Evolutionary conservation across 2,888 invertebrate species (phyloP).

Genomic region (Drosophila glabriapex): DNA sequence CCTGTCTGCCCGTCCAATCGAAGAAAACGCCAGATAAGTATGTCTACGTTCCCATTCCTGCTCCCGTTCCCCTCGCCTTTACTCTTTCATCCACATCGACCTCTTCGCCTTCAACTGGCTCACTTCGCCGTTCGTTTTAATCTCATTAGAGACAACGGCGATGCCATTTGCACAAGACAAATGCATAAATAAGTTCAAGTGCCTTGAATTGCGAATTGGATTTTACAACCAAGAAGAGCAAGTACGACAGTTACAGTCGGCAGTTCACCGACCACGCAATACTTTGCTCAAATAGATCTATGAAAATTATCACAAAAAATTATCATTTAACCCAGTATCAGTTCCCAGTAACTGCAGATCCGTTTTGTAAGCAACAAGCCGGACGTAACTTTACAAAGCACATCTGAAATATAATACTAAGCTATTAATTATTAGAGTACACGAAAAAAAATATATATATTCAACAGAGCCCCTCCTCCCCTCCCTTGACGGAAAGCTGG

Average conservation of each 20-base stretch:
- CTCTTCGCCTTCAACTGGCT: neutral
- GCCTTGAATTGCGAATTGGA: slow-evolving; percentile 73
- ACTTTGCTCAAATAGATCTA: neutral
- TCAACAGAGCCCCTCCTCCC: neutral
- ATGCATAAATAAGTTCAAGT: slow-evolving; percentile 78
- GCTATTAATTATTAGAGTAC: neutral
- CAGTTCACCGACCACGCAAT: neutral
- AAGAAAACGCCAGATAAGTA: slow-evolving; percentile 52
- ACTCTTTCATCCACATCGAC: neutral
- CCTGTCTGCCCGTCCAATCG: slow-evolving; percentile 25
- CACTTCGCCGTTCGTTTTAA: slow-evolving; percentile 44
- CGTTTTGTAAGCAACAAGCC: neutral
- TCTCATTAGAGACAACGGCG: slow-evolving; percentile 67
- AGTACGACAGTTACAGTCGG: neutral
- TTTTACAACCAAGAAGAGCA: slow-evolving; percentile 31
- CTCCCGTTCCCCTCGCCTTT: neutral
- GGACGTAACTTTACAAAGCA: neutral
- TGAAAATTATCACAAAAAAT: neutral
- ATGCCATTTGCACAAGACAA: slow-evolving; percentile 75
- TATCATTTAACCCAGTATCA: neutral
- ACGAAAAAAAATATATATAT: neutral
- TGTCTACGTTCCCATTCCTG: neutral
- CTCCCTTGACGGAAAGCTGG: neutral
- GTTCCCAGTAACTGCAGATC: neutral
- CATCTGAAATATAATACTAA: neutral